Evolutionary conservation across 2,888 invertebrate genomes (phyloP), one percentile per base, ranked within the genome.

Genomic region (Agonum fuliginosum): DNA sequence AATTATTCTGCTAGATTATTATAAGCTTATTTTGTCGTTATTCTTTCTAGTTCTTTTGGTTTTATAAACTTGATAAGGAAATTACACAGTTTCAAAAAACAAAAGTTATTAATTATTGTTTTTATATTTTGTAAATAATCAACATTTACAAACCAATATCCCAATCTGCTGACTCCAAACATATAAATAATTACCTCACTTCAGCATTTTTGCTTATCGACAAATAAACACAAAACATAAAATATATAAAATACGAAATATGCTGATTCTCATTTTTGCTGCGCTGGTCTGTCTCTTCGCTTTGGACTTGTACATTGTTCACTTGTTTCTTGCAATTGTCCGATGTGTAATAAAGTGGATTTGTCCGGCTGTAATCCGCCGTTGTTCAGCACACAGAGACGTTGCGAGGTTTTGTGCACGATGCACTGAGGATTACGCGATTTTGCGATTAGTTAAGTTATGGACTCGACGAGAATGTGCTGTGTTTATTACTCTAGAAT

Each of bases 321-420:
- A 30, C 30, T n/a, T n/a, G n/a, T n/a, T 30, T 30, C 30, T 30
- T 30, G 30, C 30, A 30, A 30, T 30, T 30, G 30, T 30, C 30
- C 30, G 8, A 30, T 30, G 30, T 30, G 65, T 65, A 65, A 65
- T 65, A 30, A 65, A 65, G 65, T 65, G 65, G 65, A 65, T 65
- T 65, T 65, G 65, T 65, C 65, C 34, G 14, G 65, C 30, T 30
- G 8, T 30, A 30, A 30, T 30, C 30, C 30, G 3, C 8, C 30
- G 30, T 30, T 8, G 30, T 5, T 3, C 3, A 30, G 30, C n/a
- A 30, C 30, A 30, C 30, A 30, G 8, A 30, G 30, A 30, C 30
- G 8, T 30, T n/a, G n/a, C n/a, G 8, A 30, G 30, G 30, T 30
- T 30, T 30, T 30, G n/a, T n/a, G n/a, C n/a, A 30, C 30, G 8